A percentile compares a stretch with the other conserved stretches of the same genome.
phyloP scores from a whole-genome alignment of 2,888 invertebrate species.

The Nycteola revayana region DNA sequence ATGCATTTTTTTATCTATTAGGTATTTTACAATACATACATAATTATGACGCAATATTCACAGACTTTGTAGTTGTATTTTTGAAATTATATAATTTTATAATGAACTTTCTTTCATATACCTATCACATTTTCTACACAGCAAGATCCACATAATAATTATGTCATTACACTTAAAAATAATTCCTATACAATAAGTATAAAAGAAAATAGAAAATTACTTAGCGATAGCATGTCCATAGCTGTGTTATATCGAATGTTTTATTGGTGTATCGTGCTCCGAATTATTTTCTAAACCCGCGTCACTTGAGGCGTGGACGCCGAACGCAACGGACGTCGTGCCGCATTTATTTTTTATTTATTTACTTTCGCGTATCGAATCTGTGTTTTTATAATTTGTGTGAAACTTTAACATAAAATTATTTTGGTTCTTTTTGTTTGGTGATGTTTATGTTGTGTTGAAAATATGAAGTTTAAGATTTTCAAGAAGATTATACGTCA shows the following conservation, averaged over 20 bases:
- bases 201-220: slow-evolving; percentile 35
- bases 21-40: too few species aligned
- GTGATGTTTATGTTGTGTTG: slow-evolving; percentile 42
- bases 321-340: slow-evolving; percentile 26
- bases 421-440: slow-evolving; percentile 37
- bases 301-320: slow-evolving; percentile 31
- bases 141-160: too few species aligned
- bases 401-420: slow-evolving; percentile 42
- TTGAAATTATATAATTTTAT: too few species aligned
- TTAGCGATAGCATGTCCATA: slow-evolving; percentile 14
- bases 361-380: slow-evolving; percentile 30
- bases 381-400: background rate
- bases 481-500: slow-evolving; percentile 66
- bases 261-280: slow-evolving; percentile 22
- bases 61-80: too few species aligned
- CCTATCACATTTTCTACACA: too few species aligned
- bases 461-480: slow-evolving; percentile 68
- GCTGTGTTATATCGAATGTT: slow-evolving; percentile 20
- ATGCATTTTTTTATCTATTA: too few species aligned
- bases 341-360: slow-evolving; percentile 30
- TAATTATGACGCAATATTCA: too few species aligned
- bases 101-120: too few species aligned
- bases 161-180: too few species aligned
- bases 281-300: slow-evolving; percentile 31
- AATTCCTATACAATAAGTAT: too few species aligned